These are phyloP conservation scores for Calidris pugnax DNA, from an alignment of 2,113 vertebrate genomes.

Conservation along the genomic window DNA sequence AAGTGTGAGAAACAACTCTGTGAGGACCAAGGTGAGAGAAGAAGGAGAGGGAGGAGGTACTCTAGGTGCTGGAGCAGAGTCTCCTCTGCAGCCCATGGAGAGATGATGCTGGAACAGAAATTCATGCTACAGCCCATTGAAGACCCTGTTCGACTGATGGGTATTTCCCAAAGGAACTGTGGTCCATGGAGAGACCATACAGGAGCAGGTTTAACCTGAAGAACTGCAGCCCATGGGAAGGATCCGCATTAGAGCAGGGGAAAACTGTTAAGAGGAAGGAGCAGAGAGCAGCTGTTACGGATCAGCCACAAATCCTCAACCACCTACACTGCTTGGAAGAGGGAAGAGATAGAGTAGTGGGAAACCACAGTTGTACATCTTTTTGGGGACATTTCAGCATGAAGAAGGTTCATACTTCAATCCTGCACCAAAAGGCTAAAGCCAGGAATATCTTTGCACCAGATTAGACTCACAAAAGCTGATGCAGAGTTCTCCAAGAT, in stretches of 20 bases:
- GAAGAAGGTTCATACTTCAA: not conserved
- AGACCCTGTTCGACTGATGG: not conserved
- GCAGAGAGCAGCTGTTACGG: not conserved
- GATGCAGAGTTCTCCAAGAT: not conserved
- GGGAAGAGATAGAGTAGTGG: not conserved
- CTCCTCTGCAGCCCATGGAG: not conserved
- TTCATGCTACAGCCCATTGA: not conserved
- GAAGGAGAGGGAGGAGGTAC: not conserved
- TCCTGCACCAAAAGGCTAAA: not conserved
- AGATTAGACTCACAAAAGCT: not conserved
- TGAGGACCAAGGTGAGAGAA: not conserved
- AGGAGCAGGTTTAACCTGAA: not conserved
- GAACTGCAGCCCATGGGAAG: not conserved
- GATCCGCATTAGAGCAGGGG: not conserved
- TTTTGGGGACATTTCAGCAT: not conserved
- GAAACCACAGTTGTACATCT: not conserved
- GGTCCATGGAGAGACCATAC: not conserved
- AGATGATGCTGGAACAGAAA: not conserved
- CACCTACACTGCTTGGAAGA: not conserved
- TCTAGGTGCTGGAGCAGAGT: not conserved
- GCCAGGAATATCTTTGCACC: not conserved
- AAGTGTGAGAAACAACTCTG: not conserved
- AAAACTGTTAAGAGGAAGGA: not conserved
- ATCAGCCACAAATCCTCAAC: rapidly evolving
- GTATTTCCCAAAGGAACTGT: not conserved